Base-by-base conservation (phyloP, 2,113 vertebrate species). In the Trematocara nigrifrons region DNA sequence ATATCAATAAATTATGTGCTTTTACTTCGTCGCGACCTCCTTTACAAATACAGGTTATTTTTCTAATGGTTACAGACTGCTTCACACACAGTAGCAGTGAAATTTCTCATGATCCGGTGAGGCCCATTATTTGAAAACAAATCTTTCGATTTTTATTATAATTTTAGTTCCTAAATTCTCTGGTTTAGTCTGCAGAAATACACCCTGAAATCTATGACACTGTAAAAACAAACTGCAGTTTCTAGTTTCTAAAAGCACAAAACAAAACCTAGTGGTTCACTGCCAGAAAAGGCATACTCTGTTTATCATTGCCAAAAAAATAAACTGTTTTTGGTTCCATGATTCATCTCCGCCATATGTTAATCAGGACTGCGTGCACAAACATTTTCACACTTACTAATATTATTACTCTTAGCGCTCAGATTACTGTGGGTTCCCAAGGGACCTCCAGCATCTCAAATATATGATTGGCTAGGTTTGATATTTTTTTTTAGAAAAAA, bases 301-400 rank as follows among this genome's bases (percentile, higher is more conserved):
- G 22, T 42, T 82, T 51, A 49, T 81, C 57, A 7, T 40, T 88
- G 86, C 89, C 90, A 90, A 80, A 85, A 86, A 87, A 26, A 82
- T 83, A 57, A 87, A 83, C 81, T 16, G 86, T 71, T 89, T 87
- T 86, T 81, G 77, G 33, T 79, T 40, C 38, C 38, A 79, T 79
- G 71, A 81, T 66, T 88, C 85, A 86, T 92, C 66, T 57, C 53
- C 79, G 7, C 83, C 88, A 86, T 92, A 91, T 93, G 91, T 89
- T 93, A 57, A 66, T 84, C 52, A 69, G 31, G 42, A 87, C 87
- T 89, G 88, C 84, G 80, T 88, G 18, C 74, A 79, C 66, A 86
- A 87, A 87, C 78, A 61, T 69, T 57, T 80, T 80, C 82, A 91
- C 86, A 89, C 83, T 69, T 76, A 56, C 47, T 80, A 74, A 77